Conservation (phyloP, 2,113 vertebrate species). For the Hippolais icterina region DNA sequence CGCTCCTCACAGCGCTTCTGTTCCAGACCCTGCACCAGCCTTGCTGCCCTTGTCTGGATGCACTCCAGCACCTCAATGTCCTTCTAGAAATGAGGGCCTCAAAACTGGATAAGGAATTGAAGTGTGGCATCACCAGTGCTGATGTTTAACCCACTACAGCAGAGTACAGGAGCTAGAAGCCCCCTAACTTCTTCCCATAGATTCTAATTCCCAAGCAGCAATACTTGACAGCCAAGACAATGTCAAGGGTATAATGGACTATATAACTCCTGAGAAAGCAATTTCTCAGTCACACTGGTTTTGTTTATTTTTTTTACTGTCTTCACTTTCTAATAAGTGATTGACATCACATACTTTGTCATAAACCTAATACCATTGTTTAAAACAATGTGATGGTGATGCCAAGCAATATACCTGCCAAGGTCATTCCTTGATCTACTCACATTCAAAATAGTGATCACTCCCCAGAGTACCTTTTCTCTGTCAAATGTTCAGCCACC, state of each 20-base stretch:
- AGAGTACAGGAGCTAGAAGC: fast-evolving
- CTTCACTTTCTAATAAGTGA: not conserved
- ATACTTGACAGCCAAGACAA: not conserved
- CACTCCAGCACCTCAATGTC: not conserved
- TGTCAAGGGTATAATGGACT: not conserved
- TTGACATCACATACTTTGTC: not conserved
- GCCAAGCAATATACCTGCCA: not conserved
- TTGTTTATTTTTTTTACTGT: not conserved
- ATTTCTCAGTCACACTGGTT: not conserved
- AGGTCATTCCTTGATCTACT: not conserved
- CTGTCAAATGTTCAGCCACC: not conserved
- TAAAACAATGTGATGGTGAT: not conserved
- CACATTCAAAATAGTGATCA: not conserved
- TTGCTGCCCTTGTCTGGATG: not conserved
- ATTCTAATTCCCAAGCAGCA: not conserved
- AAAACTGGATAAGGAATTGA: not conserved
- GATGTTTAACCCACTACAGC: not conserved
- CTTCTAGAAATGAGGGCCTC: not conserved
- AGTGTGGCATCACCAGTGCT: not conserved
- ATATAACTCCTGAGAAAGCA: not conserved
- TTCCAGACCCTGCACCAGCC: not conserved
- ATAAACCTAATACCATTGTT: not conserved
- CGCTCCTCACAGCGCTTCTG: fast-evolving
- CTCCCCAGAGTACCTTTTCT: not conserved
- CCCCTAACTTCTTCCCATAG: not conserved